A percentile compares a stretch with the other conserved stretches of the same genome.
These are phyloP conservation scores for Sceloporus tristichus DNA, from an alignment of 2,113 vertebrate species.

Conservation along the genomic window DNA sequence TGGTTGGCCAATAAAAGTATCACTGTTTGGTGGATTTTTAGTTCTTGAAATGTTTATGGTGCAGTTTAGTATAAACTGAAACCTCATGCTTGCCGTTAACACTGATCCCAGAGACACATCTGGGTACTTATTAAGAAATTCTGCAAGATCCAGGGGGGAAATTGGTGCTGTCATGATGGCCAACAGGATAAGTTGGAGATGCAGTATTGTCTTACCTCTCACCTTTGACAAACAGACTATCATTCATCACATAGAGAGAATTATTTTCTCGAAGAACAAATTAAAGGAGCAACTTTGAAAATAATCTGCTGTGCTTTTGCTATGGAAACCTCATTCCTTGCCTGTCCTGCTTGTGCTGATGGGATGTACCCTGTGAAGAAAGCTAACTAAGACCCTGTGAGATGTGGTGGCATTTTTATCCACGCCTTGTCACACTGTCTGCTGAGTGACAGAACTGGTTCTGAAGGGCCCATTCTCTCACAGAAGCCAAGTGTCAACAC, in stretches of 20 bases:
- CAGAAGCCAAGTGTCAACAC: conserved; percentile 74
- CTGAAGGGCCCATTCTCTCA: conserved; percentile 76
- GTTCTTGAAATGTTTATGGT: background rate
- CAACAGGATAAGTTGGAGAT: conserved; percentile 54
- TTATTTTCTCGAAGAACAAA: conserved; percentile 71
- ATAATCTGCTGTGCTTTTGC: conserved; percentile 62
- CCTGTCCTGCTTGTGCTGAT: conserved; percentile 66
- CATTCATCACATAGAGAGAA: conserved; percentile 68
- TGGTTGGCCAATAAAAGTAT: too few relatives aligned
- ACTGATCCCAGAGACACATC: conserved; percentile 40
- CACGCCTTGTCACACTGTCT: conserved; percentile 74
- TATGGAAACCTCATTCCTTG: conserved; percentile 60
- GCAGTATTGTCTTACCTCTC: conserved; percentile 64
- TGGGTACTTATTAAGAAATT: conserved; percentile 11
- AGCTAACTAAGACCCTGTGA: conserved; percentile 69
- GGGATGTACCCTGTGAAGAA: conserved; percentile 74
- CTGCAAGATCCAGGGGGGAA: conserved; percentile 21
- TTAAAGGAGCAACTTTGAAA: conserved; percentile 75
- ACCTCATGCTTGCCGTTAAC: conserved; percentile 31
- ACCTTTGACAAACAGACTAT: conserved; percentile 64
- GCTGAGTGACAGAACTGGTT: conserved; percentile 72
- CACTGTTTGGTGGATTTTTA: background rate
- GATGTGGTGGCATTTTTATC: conserved; percentile 69
- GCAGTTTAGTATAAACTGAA: background rate
- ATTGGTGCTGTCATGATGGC: conserved; percentile 34